A percentile compares a stretch with the other conserved stretches of the same genome.
phyloP scores from a whole-genome alignment of 2,888 invertebrate species.

The Oscheius sp. region DNA sequence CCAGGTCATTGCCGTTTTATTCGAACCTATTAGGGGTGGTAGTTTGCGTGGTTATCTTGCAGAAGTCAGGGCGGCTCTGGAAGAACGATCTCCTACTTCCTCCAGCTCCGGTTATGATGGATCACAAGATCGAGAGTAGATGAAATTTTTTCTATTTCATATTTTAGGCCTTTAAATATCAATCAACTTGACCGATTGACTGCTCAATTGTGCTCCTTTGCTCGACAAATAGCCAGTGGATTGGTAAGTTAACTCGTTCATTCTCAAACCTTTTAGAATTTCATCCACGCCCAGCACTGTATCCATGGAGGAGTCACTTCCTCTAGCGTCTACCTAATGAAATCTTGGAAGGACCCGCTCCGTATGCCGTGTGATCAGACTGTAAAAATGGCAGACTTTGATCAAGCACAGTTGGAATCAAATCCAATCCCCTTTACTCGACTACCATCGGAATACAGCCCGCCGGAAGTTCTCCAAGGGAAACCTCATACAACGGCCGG shows the following conservation, averaged over 20 bases:
- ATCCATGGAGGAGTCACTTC: constrained; percentile 41
- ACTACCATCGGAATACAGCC: constrained; percentile 19
- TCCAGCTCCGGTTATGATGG: constrained; percentile 46
- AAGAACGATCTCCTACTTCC: constrained; percentile 36
- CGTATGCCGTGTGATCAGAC: constrained; percentile 46
- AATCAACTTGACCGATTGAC: constrained; percentile 21
- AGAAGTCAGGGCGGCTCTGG: constrained; percentile 17
- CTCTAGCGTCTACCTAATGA: constrained; percentile 38
- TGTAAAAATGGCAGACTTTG: constrained; percentile 47
- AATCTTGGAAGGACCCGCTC: constrained; percentile 40
- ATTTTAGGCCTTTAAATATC: constrained; percentile 26
- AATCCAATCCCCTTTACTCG: not conserved
- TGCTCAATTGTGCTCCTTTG: constrained; percentile 33
- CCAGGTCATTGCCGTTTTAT: constrained; percentile 16
- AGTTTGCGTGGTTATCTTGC: constrained; percentile 5
- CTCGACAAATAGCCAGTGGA: constrained; percentile 41
- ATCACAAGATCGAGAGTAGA: constrained; percentile 23
- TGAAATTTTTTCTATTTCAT: not conserved
- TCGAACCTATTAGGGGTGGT: constrained; percentile 29
- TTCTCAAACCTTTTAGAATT: constrained; percentile 20
- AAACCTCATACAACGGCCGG: constrained; percentile 42
- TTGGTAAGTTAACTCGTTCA: constrained; percentile 12
- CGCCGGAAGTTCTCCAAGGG: constrained; percentile 45
- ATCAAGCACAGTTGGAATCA: constrained; percentile 23
- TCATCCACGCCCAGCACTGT: constrained; percentile 39